Base-by-base conservation (phyloP, 2,797 vertebrate genomes). In the Trachurus trachurus region DNA sequence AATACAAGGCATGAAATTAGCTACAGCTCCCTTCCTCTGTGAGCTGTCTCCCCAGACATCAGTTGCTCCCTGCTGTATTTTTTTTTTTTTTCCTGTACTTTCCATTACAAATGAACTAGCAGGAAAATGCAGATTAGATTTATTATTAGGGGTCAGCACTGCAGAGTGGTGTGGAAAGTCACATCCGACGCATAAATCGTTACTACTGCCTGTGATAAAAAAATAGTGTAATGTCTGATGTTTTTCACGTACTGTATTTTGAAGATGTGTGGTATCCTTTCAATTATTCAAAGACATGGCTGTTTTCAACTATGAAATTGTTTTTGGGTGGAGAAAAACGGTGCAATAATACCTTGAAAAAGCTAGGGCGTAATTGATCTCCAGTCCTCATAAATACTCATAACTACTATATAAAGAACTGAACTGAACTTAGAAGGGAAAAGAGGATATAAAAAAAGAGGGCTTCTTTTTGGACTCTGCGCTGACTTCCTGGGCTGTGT, bases 1-100 rank as follows among this genome's bases (percentile, higher is more conserved):
- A 92, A 93, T 89, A 92, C 87, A 88, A 90, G 82, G 90, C 89
- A 92, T 93, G 89, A 94, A 94, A 94, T 94, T 90, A 93, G 91
- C 87, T 86, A 65, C 87, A 86, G 79, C 87, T 85, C 81, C 59
- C 68, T 79, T 91, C 74, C 77, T 75, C 82, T 88, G 82, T 87
- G 84, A 91, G 89, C 74, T 60, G 74, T 68, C 78, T 83, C 80
- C 66, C 61, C 50, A 37, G 83, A 87, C 66, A 73, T 87, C 66
- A 71, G 60, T 78, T 68, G 34, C 68, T 81, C 68, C 66, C 63
- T 73, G 74, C 59, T 89, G 76, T 74, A 80, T 68, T 72, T 70
- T 70, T 54, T 53, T 9, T 37, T 37, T 37, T 8, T 37, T 37
- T 37, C 8, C 59, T 40, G 13, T 64, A 79, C 71, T 86, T 90